Evolutionary conservation across 2,888 invertebrate species (phyloP).

Genomic region (Drosophila infuscata): DNA sequence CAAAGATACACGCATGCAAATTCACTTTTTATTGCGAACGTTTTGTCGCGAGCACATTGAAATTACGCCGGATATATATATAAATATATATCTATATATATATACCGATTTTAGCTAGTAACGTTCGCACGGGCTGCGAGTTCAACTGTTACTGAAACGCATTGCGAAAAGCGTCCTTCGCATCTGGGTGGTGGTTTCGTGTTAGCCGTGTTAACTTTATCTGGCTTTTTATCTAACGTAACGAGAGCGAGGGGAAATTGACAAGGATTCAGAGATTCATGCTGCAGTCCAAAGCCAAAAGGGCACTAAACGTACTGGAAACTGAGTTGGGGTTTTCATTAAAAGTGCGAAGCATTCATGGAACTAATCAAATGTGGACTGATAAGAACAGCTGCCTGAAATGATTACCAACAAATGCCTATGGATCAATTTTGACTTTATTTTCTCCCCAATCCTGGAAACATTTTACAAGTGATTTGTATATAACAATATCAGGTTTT

Average conservation of each 20-base stretch:
- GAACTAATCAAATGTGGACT: constrained; percentile 14
- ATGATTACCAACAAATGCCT: neutral
- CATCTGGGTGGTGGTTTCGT: constrained; percentile 36
- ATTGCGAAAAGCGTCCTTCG: constrained; percentile 48
- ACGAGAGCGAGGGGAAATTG: constrained; percentile 44
- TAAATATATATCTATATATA: neutral
- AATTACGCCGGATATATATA: constrained; percentile 1
- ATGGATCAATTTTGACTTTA: neutral
- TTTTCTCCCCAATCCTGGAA: neutral
- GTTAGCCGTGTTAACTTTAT: constrained; percentile 61
- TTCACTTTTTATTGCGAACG: constrained; percentile 18
- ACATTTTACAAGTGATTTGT: neutral
- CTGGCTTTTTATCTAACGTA: constrained; percentile 62
- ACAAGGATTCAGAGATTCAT: constrained; percentile 20
- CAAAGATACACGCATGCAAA: constrained; percentile 35
- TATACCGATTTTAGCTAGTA: neutral
- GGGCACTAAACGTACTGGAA: constrained; percentile 23
- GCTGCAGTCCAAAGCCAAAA: constrained; percentile 28
- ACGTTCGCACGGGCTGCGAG: constrained; percentile 60
- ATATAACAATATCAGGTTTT: constrained; percentile 1
- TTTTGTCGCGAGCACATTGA: constrained; percentile 1
- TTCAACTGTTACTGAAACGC: constrained; percentile 68
- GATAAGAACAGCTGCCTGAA: constrained; percentile 4
- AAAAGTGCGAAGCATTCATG: constrained; percentile 31
- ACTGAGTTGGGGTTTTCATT: constrained; percentile 31